phyloP scores from a whole-genome alignment of 2,797 vertebrate genomes.

The Melopsittacus undulatus region DNA sequence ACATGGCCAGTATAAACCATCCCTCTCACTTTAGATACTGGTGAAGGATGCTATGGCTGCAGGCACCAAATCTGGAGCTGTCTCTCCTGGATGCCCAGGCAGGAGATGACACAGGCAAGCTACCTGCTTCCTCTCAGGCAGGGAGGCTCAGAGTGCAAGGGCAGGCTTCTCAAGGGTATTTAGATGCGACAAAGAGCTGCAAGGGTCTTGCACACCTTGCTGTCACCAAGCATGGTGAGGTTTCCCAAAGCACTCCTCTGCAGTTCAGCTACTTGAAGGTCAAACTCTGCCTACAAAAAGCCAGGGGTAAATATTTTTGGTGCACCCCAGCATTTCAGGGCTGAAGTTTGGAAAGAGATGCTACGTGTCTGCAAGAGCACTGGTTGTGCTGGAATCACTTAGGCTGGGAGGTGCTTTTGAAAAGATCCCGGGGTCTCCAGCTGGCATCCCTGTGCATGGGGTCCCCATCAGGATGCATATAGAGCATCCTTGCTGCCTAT shows the following conservation, averaged over 20 bases:
- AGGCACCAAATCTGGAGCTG: background rate
- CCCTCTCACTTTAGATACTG: background rate
- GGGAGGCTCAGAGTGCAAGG: background rate
- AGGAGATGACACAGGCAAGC: background rate
- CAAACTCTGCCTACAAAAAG: background rate
- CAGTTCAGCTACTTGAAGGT: background rate
- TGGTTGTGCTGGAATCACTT: background rate
- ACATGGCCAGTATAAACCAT: background rate
- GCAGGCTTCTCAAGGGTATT: background rate
- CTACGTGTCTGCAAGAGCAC: background rate
- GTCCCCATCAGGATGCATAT: background rate
- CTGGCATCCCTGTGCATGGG: background rate
- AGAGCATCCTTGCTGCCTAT: background rate
- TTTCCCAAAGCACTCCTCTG: background rate
- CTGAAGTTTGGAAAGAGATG: background rate
- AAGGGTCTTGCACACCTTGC: background rate
- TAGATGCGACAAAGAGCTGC: accelerated
- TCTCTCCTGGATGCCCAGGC: background rate
- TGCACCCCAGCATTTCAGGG: background rate
- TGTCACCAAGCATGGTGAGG: accelerated
- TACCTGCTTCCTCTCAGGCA: background rate
- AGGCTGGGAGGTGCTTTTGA: background rate
- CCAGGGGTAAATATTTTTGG: background rate
- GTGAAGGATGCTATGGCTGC: background rate
- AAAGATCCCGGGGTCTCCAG: background rate